Evolutionary conservation across 2,888 invertebrate species (phyloP).

Genomic region (Muscina levida): DNA sequence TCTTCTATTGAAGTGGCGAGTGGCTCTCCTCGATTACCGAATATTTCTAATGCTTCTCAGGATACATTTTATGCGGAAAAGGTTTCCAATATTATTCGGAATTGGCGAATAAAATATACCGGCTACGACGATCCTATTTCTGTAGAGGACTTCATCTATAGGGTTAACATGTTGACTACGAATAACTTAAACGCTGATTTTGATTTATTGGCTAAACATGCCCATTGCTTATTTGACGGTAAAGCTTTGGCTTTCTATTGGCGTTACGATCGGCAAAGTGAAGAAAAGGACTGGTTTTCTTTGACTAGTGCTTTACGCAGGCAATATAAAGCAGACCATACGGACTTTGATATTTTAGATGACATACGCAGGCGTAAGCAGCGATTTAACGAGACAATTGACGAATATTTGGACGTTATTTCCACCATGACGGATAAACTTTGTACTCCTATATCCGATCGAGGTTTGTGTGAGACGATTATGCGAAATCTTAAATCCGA

Average conservation of each 20-base stretch:
- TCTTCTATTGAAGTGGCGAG: no score
- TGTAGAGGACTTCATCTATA: conserved; percentile 42
- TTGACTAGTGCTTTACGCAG: not conserved
- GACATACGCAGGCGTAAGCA: conserved; percentile 20
- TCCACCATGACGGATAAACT: conserved; percentile 13
- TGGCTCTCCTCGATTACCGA: no score
- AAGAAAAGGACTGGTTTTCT: not conserved
- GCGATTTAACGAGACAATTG: conserved; percentile 15
- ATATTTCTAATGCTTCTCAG: not conserved
- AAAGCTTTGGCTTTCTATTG: conserved; percentile 25
- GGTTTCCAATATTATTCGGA: conserved; percentile 7
- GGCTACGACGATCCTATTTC: conserved; percentile 39
- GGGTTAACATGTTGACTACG: conserved; percentile 12
- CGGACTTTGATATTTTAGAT: conserved; percentile 17
- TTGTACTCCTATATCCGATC: not conserved
- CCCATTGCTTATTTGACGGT: conserved; percentile 26
- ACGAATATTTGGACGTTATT: conserved; percentile 17
- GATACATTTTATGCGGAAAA: conserved; percentile 5
- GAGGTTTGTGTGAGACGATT: conserved; percentile 1
- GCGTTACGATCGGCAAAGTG: conserved; percentile 2
- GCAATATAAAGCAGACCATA: conserved; percentile 23
- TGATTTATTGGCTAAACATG: conserved; percentile 2
- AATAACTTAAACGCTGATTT: conserved; percentile 15
- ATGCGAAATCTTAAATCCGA: conserved; percentile 6
- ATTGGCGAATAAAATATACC: conserved; percentile 5